Evolutionary conservation across 1,140 invertebrate species (phyloP).

Genomic region (Plodia interpunctella): DNA sequence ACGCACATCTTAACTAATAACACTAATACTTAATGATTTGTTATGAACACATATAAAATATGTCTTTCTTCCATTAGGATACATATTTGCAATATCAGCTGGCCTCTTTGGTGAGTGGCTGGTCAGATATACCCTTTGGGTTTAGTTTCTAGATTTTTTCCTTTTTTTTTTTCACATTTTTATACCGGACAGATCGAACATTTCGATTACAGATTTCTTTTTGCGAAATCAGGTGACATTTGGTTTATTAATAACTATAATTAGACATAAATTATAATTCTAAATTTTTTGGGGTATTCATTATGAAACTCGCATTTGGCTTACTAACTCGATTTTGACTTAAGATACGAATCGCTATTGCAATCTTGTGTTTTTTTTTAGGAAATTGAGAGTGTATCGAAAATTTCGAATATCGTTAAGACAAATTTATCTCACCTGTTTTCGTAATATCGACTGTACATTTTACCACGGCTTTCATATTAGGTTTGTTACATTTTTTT

Average conservation of each 20-base stretch:
- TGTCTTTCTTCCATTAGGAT: slow-evolving; percentile 68
- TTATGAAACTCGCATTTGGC: too few relatives aligned
- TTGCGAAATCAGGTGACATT: slow-evolving; percentile 16
- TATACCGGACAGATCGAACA: not conserved
- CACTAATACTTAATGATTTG: too few relatives aligned
- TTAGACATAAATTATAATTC: too few relatives aligned
- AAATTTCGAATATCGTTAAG: too few relatives aligned
- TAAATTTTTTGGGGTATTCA: too few relatives aligned
- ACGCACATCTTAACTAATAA: too few relatives aligned
- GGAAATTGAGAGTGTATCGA: too few relatives aligned
- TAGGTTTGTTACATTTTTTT: slow-evolving; percentile 14
- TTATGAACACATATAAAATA: slow-evolving; percentile 30
- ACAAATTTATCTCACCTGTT: not conserved
- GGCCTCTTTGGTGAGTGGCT: slow-evolving; percentile 72
- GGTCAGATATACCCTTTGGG: slow-evolving; percentile 23
- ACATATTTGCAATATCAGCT: slow-evolving; percentile 71
- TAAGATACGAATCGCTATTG: too few relatives aligned
- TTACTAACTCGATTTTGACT: too few relatives aligned
- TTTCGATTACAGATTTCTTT: not conserved
- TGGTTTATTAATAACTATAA: too few relatives aligned
- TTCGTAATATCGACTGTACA: slow-evolving; percentile 21
- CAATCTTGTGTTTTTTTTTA: too few relatives aligned
- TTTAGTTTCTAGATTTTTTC: slow-evolving; percentile 35
- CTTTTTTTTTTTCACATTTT: slow-evolving; percentile 19
- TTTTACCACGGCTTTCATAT: slow-evolving; percentile 45